These are phyloP conservation scores for Calameuta pallipes DNA, from an alignment of 2,888 invertebrate genomes.

Conservation along the genomic window DNA sequence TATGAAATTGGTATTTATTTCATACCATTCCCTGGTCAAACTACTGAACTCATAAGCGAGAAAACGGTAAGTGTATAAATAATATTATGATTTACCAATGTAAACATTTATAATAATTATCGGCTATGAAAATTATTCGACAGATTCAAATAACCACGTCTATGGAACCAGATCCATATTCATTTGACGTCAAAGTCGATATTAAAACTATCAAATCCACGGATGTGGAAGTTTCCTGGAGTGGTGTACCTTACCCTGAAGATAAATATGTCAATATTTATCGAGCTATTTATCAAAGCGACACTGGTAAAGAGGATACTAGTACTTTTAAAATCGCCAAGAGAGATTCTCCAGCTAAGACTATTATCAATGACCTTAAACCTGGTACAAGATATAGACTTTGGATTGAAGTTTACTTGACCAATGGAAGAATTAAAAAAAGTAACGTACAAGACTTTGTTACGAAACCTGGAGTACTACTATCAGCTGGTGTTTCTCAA, in stretches of 20 bases:
- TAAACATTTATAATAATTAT: not conserved
- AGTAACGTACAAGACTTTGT: constrained; percentile 90
- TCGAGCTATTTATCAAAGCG: constrained; percentile 84
- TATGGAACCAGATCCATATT: constrained; percentile 77
- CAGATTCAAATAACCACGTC: constrained; percentile 57
- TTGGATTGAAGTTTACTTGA: constrained; percentile 90
- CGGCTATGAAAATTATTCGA: not conserved
- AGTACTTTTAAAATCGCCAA: constrained; percentile 82
- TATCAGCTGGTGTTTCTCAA: constrained; percentile 67
- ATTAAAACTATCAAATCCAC: constrained; percentile 81
- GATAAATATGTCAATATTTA: constrained; percentile 92
- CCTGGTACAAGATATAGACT: constrained; percentile 87
- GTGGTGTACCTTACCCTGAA: constrained; percentile 87
- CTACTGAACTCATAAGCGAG: constrained; percentile 80
- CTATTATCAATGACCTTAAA: constrained; percentile 76
- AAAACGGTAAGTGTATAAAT: constrained; percentile 69
- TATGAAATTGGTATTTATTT: constrained; percentile 88
- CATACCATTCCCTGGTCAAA: constrained; percentile 84
- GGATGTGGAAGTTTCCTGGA: constrained; percentile 84
- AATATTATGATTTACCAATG: not conserved
- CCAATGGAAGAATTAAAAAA: constrained; percentile 89
- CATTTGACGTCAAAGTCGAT: constrained; percentile 83
- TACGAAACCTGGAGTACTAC: constrained; percentile 78
- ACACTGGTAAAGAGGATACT: constrained; percentile 78
- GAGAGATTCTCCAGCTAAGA: constrained; percentile 76